Percentiles rank a stretch among this genome's conserved stretches.
Conservation (phyloP, 2,113 vertebrate species). For the Narcine bancroftii region DNA sequence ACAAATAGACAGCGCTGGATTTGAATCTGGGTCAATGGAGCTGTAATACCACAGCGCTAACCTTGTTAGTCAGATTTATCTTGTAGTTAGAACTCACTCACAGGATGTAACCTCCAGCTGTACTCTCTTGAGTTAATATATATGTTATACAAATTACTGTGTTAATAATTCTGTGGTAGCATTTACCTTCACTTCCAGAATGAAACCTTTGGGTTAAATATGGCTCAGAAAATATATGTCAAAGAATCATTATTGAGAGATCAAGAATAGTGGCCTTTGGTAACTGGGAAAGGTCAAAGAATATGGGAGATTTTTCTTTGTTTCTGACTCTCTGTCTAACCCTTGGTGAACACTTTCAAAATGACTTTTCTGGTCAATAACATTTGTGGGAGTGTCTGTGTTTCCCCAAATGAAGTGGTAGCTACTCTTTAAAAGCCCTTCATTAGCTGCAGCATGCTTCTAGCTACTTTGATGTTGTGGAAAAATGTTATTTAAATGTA, state of each 20-base stretch:
- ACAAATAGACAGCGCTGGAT: too few relatives aligned
- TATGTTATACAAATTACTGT: too few relatives aligned
- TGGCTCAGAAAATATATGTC: neutral
- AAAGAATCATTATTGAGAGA: neutral
- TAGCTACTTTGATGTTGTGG: neutral
- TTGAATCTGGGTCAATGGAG: too few relatives aligned
- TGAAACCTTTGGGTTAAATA: neutral
- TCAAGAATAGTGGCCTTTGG: neutral
- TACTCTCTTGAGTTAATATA: too few relatives aligned
- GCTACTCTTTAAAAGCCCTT: neutral
- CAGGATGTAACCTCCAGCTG: too few relatives aligned
- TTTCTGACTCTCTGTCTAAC: neutral
- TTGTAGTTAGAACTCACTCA: too few relatives aligned
- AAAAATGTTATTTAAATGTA: neutral
- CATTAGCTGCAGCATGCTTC: neutral
- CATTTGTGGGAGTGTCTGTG: neutral
- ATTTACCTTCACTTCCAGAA: neutral
- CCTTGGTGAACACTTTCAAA: neutral
- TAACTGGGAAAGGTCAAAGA: neutral
- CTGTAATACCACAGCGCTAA: too few relatives aligned
- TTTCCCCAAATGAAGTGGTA: neutral
- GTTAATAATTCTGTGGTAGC: neutral
- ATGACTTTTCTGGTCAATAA: neutral
- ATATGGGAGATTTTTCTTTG: too few relatives aligned
- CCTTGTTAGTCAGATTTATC: too few relatives aligned